Conservation (phyloP, 2,888 invertebrate genomes). For the Oithona nana region DNA sequence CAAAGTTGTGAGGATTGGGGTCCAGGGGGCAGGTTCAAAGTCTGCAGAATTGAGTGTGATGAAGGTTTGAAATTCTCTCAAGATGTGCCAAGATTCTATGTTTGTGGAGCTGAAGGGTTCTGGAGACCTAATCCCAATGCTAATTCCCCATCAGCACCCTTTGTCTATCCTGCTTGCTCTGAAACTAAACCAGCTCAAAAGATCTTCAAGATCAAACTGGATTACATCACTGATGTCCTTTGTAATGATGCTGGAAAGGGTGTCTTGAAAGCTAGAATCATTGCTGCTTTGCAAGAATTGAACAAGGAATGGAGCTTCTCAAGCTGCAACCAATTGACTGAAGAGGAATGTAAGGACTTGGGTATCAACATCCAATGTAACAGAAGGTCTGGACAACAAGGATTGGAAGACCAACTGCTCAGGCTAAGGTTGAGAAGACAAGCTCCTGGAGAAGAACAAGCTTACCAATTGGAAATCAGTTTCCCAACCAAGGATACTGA, state of each 20-base stretch:
- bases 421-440: slow-evolving; percentile 10
- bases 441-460: slow-evolving; percentile 29
- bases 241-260: slow-evolving; percentile 89
- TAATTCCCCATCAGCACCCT: slow-evolving; percentile 16
- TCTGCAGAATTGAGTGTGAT: slow-evolving; percentile 76
- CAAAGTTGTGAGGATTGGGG: slow-evolving; percentile 91
- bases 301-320: slow-evolving; percentile 96
- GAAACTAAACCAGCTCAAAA: slow-evolving; percentile 77
- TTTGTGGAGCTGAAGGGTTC: slow-evolving; percentile 92
- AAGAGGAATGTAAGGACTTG: slow-evolving; percentile 11
- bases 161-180: slow-evolving; percentile 28
- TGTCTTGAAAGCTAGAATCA: slow-evolving; percentile 66
- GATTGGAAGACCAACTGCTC: neutral
- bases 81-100: slow-evolving; percentile 85
- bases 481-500: slow-evolving; percentile 47
- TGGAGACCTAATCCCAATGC: slow-evolving; percentile 64
- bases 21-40: slow-evolving; percentile 83
- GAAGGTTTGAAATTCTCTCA: slow-evolving; percentile 69
- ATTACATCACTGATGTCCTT: slow-evolving; percentile 87
- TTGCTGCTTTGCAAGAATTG: slow-evolving; percentile 58
- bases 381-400: slow-evolving; percentile 30
- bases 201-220: slow-evolving; percentile 76
- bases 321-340: slow-evolving; percentile 34
- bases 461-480: slow-evolving; percentile 70
- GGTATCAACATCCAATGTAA: slow-evolving; percentile 70